A percentile compares a stretch with the other conserved stretches of the same genome.
phyloP scores from a whole-genome alignment of 2,888 invertebrate species.

The Glyphotaelius pellucidus region DNA sequence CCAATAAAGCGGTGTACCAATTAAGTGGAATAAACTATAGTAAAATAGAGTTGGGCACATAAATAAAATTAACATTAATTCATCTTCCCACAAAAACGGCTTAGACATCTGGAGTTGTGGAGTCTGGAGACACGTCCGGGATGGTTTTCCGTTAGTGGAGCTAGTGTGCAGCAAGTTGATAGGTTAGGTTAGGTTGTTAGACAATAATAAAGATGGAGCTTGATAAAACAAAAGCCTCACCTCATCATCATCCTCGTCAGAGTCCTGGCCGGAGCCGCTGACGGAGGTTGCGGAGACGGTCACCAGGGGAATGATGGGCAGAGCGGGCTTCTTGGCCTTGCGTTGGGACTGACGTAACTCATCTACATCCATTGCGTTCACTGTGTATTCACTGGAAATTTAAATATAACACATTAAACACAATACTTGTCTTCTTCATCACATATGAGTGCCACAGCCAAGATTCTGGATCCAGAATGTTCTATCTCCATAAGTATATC shows the following conservation, averaged over 20 bases:
- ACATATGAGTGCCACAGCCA: no score
- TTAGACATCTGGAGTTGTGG: not conserved
- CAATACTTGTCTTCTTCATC: conserved; percentile 23
- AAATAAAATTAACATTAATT: not conserved
- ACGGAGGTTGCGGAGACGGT: conserved; percentile 74
- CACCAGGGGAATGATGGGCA: conserved; percentile 71
- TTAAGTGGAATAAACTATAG: no score
- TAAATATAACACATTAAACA: not conserved
- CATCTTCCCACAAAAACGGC: not conserved
- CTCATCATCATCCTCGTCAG: conserved; percentile 85
- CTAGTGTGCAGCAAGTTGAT: no score
- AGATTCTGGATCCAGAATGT: no score
- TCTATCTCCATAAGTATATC: no score
- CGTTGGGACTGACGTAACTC: conserved; percentile 87
- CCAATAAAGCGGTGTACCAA: no score
- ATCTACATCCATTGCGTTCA: conserved; percentile 92
- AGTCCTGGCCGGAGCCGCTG: conserved; percentile 79
- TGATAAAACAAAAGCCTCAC: conserved; percentile 67
- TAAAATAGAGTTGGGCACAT: not conserved
- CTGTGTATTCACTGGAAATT: conserved; percentile 85
- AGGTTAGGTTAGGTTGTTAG: no score
- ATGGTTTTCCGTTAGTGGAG: not conserved
- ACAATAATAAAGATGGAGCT: not conserved
- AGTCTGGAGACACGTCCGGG: not conserved
- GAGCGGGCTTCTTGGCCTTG: conserved; percentile 79